Evolutionary conservation across 2,113 vertebrate genomes (phyloP), one percentile per base, ranked within the genome.

Genomic region (Phylloscopus trochiloides): DNA sequence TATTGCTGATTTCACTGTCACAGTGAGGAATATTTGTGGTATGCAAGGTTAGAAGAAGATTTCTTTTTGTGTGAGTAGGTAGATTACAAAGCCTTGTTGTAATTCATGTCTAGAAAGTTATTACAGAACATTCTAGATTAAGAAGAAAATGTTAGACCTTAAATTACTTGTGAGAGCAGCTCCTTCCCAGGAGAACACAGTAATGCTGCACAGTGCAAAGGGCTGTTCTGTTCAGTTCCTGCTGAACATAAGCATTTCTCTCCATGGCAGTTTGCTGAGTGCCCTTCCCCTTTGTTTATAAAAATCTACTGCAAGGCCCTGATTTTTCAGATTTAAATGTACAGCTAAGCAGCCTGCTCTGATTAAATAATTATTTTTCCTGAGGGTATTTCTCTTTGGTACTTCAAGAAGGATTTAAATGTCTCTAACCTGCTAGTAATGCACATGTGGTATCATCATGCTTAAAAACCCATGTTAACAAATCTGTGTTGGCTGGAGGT

Each of bases 351-450:
- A 73, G 70, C 55, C 54, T n/a, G 16, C 31, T 91, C 42, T 93
- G 47, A 76, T 86, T 86, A 88, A 71, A 82, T 90, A 88, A 66
- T 85, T 66, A n/a, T 94, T 94, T 88, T 94, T 94, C 80, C 77
- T 91, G 36, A 51, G 76, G 55, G 52, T 78, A 47, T 87, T 92
- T 96, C 40, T 91, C 43, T 78, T 92, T 61, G 65, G 61, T 89
- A n/a, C 26, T 89, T 89, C 82, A 86, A 87, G 43, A 76, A 74
- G 72, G 63, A 84, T 91, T 94, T 89, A 82, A 91, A 61, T 31
- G 22, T 72, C 36, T 92, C 43, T 94, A 84, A 81, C 89, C 76
- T 92, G 62, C 73, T 90, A 63, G 45, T 86, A 82, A 72, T 82
- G 45, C 57, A 94, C 52, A 22, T 38, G 78, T 88, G 61, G 48